These are phyloP conservation scores for Cordilura impudica DNA, from an alignment of 2,888 invertebrate species.

Conservation along the genomic window DNA sequence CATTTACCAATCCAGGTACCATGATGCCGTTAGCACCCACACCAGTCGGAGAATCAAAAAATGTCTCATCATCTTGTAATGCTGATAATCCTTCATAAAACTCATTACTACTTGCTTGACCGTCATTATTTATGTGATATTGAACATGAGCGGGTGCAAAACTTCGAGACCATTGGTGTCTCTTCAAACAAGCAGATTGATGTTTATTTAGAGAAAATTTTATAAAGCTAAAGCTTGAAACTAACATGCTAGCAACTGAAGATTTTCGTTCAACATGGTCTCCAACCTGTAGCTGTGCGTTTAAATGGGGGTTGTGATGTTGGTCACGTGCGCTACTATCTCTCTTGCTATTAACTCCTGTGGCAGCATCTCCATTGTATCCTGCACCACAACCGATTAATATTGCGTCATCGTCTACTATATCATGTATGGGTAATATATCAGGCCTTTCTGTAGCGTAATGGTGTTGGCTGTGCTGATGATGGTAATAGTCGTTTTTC, in stretches of 20 bases:
- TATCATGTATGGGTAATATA: constrained; percentile 74
- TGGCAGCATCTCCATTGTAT: constrained; percentile 10
- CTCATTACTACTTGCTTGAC: constrained; percentile 73
- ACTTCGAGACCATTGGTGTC: constrained; percentile 84
- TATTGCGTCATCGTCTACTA: constrained; percentile 65
- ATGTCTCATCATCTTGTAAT: constrained; percentile 80
- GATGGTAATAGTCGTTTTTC: constrained; percentile 55
- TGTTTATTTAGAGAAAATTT: constrained; percentile 81
- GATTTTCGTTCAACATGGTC: constrained; percentile 77
- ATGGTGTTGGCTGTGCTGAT: constrained; percentile 63
- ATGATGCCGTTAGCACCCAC: constrained; percentile 23
- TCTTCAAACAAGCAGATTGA: constrained; percentile 65
- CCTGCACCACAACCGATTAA: constrained; percentile 11
- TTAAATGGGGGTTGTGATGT: constrained; percentile 48
- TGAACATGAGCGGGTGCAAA: constrained; percentile 81
- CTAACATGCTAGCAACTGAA: constrained; percentile 75
- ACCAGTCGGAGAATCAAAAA: constrained; percentile 79
- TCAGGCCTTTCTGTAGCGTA: constrained; percentile 74
- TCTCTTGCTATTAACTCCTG: neutral
- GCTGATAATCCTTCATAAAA: constrained; percentile 76
- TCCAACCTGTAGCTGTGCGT: constrained; percentile 68
- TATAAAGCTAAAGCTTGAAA: constrained; percentile 73
- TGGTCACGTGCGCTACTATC: constrained; percentile 43
- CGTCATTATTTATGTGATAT: constrained; percentile 67
- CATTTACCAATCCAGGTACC: constrained; percentile 24